phyloP scores from a whole-genome alignment of 2,888 invertebrate genomes.

The Nomada lathburiana region DNA sequence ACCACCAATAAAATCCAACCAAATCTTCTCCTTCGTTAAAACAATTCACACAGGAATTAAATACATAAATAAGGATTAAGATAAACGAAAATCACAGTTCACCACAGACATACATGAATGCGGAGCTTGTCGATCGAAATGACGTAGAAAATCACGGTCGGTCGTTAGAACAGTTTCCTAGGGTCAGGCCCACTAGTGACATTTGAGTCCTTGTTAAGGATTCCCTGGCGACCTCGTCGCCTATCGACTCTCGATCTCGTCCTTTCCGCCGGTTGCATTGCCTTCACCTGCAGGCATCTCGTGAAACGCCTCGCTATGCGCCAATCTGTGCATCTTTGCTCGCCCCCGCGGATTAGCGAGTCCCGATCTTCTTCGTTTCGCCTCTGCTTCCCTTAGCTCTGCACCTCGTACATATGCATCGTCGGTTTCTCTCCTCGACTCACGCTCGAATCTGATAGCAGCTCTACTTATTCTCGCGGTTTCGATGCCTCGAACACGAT shows the following conservation, averaged over 20 bases:
- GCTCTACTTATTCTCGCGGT: slow-evolving; percentile 44
- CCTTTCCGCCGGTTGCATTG: slow-evolving; percentile 51
- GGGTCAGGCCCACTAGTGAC: slow-evolving; percentile 61
- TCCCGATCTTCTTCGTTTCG: slow-evolving; percentile 40
- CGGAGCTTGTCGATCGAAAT: slow-evolving; percentile 33
- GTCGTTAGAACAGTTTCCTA: slow-evolving; percentile 61
- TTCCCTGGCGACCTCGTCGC: slow-evolving; percentile 56
- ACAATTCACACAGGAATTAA: background rate
- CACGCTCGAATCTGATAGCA: slow-evolving; percentile 48
- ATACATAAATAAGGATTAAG: no score
- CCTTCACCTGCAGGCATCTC: slow-evolving; percentile 64
- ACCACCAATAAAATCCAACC: background rate
- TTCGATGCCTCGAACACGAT: slow-evolving; percentile 39
- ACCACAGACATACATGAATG: no score
- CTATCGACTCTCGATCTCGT: slow-evolving; percentile 58
- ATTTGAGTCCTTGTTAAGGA: slow-evolving; percentile 67
- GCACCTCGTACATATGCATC: slow-evolving; percentile 29
- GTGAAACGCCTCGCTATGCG: slow-evolving; percentile 53
- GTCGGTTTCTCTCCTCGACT: slow-evolving; percentile 31
- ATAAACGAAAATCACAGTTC: slow-evolving; percentile 17
- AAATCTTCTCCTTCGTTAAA: background rate
- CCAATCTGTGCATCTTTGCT: slow-evolving; percentile 66
- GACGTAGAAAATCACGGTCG: slow-evolving; percentile 37
- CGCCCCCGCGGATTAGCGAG: slow-evolving; percentile 68
- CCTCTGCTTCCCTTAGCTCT: slow-evolving; percentile 35